Base-by-base conservation (phyloP, 2,888 invertebrate genomes). In the Hypolimnas misippus region DNA sequence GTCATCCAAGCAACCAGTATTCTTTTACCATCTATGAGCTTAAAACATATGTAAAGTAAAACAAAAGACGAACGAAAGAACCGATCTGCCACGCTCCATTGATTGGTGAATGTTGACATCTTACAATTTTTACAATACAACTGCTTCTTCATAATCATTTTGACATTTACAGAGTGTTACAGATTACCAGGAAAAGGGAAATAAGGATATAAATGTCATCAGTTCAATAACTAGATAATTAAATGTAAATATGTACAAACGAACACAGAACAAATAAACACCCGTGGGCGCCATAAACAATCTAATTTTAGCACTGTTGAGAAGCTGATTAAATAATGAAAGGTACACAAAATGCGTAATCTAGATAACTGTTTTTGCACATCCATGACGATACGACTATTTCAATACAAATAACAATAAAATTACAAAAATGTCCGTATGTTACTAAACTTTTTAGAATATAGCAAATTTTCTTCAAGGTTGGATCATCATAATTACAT, bases 321-420 rank as follows among this genome's bases (percentile, higher is more conserved):
- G 29, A 62, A 57, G 21, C n/a, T 55, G 42, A 63, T 54, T 55
- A 66, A 68, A 70, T 61, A 73, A 59, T 66, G 58, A 69, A 35
- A 59, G 33, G 52, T 50, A 65, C 68, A 70, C 33, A 25, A 38
- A 25, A 21, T 31, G 46, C 16, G 40, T 54, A 42, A 25, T 60
- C 25, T 38, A 53, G 52, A 60, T 46, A 54, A 14, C 40, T n/a
- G 35, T 14, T 60, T 53, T 29, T 55, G 14, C 29, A 54, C 29
- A 54, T 29, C 33, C 46, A 21, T 46, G 35, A 35, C 52, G 33
- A 52, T 35, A 35, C 12, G n/a, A 52, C 35, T 5, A 35, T 46
- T 46, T 12, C 21, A 19, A 21, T 29, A 35, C 6, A 8, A 31
- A 35, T 42, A 25, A 1, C 8, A 21, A 10, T 12, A 52, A 16